phyloP scores from a whole-genome alignment of 2,797 vertebrate genomes.

The Lithobates pipiens region DNA sequence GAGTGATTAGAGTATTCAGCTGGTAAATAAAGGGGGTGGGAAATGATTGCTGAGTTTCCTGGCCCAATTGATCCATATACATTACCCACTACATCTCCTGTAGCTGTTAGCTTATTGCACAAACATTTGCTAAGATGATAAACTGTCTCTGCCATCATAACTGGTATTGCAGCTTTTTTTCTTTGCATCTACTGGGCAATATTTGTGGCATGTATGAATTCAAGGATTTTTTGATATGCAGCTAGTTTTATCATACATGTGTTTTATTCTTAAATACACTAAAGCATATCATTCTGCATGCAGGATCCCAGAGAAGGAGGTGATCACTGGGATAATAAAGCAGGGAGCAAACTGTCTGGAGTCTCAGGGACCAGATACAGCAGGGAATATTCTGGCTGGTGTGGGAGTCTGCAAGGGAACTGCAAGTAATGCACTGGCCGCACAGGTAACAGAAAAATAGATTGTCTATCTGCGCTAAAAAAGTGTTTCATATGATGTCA shows the following conservation, averaged over 20 bases:
- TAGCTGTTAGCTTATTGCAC: too few relatives aligned
- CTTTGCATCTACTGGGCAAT: too few relatives aligned
- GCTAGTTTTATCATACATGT: too few relatives aligned
- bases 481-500: background rate
- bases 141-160: too few relatives aligned
- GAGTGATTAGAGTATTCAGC: background rate
- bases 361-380: constrained; percentile 80
- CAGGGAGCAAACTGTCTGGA: constrained; percentile 90
- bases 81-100: too few relatives aligned
- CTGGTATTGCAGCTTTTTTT: too few relatives aligned
- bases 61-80: too few relatives aligned
- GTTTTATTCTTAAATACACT: background rate
- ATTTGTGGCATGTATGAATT: too few relatives aligned
- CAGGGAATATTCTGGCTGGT: constrained; percentile 74
- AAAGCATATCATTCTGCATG: constrained; percentile 36
- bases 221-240: too few relatives aligned
- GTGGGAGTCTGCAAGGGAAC: constrained; percentile 85
- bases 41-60: too few relatives aligned
- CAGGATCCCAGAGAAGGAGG: constrained; percentile 93
- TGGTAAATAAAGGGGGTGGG: background rate
- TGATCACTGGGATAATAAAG: constrained; percentile 86
- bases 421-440: constrained; percentile 78
- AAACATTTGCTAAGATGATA: too few relatives aligned
- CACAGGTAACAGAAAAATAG: constrained; percentile 80
- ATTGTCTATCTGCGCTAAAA: background rate